These are phyloP conservation scores for Brachionus koreanus DNA, from an alignment of 1,140 invertebrate species.

Conservation along the genomic window DNA sequence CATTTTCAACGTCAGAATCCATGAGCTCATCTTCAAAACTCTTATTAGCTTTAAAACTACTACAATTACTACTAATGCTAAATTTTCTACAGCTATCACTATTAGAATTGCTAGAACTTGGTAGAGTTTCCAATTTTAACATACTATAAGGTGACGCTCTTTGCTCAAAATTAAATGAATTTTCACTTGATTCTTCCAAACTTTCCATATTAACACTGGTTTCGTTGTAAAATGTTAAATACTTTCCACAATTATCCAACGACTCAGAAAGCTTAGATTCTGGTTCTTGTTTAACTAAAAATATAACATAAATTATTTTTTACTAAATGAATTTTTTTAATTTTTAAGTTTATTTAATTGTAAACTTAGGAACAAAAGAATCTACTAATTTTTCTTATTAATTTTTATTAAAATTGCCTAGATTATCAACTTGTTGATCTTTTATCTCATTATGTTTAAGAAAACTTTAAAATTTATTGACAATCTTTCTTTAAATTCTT, in stretches of 20 bases:
- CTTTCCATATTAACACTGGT: not conserved
- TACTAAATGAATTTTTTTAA: not conserved
- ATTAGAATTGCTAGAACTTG: conserved; percentile 10
- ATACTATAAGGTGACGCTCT: not conserved
- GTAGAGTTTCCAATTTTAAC: not conserved
- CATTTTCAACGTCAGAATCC: conserved; percentile 20
- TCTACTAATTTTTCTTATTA: too few species aligned
- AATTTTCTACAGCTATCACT: not conserved
- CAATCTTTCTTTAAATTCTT: too few species aligned
- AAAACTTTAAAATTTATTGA: too few species aligned
- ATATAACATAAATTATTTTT: not conserved
- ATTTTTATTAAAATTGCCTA: too few species aligned
- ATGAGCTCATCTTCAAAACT: conserved; percentile 5
- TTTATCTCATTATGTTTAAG: too few species aligned
- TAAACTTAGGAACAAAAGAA: too few species aligned
- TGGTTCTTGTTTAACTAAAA: not conserved
- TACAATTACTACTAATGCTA: conserved; percentile 16
- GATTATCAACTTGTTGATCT: too few species aligned
- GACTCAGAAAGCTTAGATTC: not conserved
- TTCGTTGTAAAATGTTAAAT: not conserved
- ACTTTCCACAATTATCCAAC: not conserved
- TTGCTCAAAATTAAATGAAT: not conserved
- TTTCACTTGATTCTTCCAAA: not conserved
- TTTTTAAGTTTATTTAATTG: too few species aligned
- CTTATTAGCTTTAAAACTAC: not conserved